Evolutionary conservation across 2,888 invertebrate genomes (phyloP).

Genomic region (Rosalia funebris): DNA sequence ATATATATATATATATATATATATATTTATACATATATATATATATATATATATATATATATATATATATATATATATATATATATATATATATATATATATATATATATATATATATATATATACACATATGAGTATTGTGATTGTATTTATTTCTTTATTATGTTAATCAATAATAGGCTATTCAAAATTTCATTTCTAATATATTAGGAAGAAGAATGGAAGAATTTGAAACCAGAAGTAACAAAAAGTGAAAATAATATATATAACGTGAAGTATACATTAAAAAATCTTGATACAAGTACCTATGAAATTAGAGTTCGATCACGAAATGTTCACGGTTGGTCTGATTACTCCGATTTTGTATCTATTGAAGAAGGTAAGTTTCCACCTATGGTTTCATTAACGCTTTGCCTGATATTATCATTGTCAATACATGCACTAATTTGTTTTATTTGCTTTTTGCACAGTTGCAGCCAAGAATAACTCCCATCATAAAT

Average conservation of each 20-base stretch:
- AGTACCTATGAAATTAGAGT: conserved; percentile 64
- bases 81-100: too few relatives aligned
- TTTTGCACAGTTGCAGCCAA: conserved; percentile 52
- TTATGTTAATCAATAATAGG: too few relatives aligned
- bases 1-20: background rate
- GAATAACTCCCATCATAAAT: conserved; percentile 51
- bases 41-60: too few relatives aligned
- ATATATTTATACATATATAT: too few relatives aligned
- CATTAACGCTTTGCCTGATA: conserved; percentile 4
- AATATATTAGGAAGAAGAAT: conserved; percentile 56
- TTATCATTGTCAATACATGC: background rate
- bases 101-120: too few relatives aligned
- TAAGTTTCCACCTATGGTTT: too few relatives aligned
- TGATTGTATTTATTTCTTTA: too few relatives aligned
- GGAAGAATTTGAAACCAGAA: conserved; percentile 56
- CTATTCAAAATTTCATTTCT: too few relatives aligned
- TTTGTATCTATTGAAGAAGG: conserved; percentile 60
- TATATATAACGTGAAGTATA: conserved; percentile 61
- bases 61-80: too few relatives aligned
- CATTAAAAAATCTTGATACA: conserved; percentile 58
- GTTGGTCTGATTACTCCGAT: conserved; percentile 64
- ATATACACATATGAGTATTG: too few relatives aligned
- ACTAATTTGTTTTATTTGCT: conserved; percentile 27
- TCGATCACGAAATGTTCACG: conserved; percentile 62
- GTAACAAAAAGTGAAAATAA: conserved; percentile 52